Percentiles rank a stretch among this genome's conserved stretches.
These are phyloP conservation scores for Antheraea assamensis DNA, from an alignment of 2,888 invertebrate genomes.

Conservation along the genomic window DNA sequence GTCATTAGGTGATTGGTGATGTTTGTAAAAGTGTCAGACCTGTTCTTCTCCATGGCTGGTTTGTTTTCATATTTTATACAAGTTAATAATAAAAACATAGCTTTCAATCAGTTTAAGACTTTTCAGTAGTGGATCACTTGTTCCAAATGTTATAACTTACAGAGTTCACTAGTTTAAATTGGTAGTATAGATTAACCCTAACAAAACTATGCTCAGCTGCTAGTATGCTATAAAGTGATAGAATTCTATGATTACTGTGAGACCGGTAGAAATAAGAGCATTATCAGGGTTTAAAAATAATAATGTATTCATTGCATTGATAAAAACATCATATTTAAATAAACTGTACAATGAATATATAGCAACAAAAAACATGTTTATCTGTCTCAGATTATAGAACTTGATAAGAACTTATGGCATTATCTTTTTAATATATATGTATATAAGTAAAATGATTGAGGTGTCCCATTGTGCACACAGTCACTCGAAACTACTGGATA, in stretches of 20 bases:
- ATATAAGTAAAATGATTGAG: not conserved
- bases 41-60: too few relatives aligned
- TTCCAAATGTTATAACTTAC: too few relatives aligned
- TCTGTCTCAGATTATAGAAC: slow-evolving; percentile 35
- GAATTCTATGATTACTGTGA: not conserved
- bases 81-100: too few relatives aligned
- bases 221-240: not conserved
- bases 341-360: not conserved
- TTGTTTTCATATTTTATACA: too few relatives aligned
- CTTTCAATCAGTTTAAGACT: too few relatives aligned
- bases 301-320: not conserved
- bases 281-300: not conserved
- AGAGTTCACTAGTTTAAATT: too few relatives aligned
- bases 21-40: too few relatives aligned
- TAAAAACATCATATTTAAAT: not conserved
- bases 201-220: too few relatives aligned
- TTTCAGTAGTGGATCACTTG: too few relatives aligned
- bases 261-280: not conserved
- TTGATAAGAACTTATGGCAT: slow-evolving; percentile 33
- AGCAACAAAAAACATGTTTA: slow-evolving; percentile 33
- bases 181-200: too few relatives aligned
- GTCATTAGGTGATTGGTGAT: too few relatives aligned
- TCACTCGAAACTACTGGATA: too few relatives aligned
- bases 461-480: not conserved
- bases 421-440: slow-evolving; percentile 24